These are phyloP conservation scores for Heliconius hewitsoni DNA, from an alignment of 1,140 invertebrate species.

Conservation along the genomic window DNA sequence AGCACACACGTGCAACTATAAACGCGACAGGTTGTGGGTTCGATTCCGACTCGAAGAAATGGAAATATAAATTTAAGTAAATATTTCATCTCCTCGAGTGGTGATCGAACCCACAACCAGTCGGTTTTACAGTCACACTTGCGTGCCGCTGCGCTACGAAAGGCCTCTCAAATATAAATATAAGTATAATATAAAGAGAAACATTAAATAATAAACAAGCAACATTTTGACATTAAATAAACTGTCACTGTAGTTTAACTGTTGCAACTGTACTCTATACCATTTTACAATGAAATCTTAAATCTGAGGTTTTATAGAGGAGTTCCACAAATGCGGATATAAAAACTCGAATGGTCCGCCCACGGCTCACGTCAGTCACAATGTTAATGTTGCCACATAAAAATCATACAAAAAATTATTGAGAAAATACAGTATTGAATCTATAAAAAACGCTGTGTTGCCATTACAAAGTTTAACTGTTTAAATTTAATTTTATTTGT, in stretches of 20 bases:
- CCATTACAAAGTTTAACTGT: neutral
- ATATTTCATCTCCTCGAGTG: no score
- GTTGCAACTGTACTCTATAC: neutral
- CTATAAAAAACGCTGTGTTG: neutral
- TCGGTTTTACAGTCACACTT: no score
- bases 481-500: neutral
- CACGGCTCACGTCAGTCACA: slow-evolving; percentile 17
- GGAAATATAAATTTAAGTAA: no score
- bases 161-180: no score
- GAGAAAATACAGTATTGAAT: neutral
- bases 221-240: neutral
- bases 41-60: no score
- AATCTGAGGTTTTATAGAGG: neutral
- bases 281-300: neutral
- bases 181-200: no score
- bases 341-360: neutral
- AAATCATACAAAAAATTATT: slow-evolving; percentile 12
- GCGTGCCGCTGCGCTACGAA: no score
- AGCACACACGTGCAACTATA: no score
- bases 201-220: neutral
- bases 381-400: slow-evolving; percentile 3
- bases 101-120: no score
- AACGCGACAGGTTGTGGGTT: no score
- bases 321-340: neutral
- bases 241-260: neutral